phyloP scores from a whole-genome alignment of 1,140 invertebrate genomes.

The Apis dorsata region DNA sequence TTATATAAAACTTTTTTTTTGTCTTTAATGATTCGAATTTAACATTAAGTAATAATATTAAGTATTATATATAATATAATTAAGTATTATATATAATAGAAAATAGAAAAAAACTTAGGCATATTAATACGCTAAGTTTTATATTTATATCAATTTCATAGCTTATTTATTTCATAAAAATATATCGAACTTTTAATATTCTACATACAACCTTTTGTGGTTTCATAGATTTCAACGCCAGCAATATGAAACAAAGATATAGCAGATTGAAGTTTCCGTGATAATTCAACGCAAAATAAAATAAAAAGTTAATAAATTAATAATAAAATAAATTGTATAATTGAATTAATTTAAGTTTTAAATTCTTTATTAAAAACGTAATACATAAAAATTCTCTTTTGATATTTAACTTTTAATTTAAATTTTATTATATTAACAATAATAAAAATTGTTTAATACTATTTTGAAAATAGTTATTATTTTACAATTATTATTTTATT shows the following conservation, averaged over 20 bases:
- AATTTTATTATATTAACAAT: neutral
- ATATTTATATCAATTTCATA: slow-evolving; percentile 29
- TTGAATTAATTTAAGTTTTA: neutral
- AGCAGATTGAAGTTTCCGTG: neutral
- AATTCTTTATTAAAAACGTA: neutral
- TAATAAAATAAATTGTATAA: slow-evolving; percentile 16
- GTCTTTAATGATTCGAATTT: neutral
- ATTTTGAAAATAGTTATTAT: neutral
- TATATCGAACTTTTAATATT: slow-evolving; percentile 26
- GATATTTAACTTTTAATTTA: neutral
- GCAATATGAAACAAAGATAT: neutral
- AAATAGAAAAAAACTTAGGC: neutral
- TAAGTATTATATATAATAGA: neutral
- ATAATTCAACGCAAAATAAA: slow-evolving; percentile 5
- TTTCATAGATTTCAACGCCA: neutral
- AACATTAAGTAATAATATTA: neutral
- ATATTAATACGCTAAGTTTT: neutral
- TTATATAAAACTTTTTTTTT: neutral
- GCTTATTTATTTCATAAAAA: slow-evolving; percentile 12
- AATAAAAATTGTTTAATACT: neutral
- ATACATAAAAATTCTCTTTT: neutral
- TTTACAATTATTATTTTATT: neutral
- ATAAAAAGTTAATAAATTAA: too few species aligned
- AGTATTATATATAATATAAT: too few species aligned
- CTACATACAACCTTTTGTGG: neutral